A percentile compares a stretch with the other conserved stretches of the same genome.
These are phyloP conservation scores for Fregetta grallaria DNA, from an alignment of 2,113 vertebrate genomes.

Conservation along the genomic window DNA sequence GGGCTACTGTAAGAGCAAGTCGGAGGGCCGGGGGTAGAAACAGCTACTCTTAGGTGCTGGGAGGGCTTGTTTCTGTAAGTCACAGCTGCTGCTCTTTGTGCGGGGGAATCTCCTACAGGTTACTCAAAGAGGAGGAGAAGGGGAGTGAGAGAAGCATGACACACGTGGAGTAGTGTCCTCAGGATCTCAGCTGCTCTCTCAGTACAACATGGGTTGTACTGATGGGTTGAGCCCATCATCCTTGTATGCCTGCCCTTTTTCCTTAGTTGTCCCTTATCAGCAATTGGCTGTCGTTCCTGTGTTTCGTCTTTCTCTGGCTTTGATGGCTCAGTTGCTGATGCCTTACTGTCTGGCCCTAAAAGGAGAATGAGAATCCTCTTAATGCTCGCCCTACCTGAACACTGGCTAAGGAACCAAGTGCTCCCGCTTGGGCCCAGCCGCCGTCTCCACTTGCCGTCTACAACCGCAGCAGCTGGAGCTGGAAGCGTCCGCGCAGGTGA, in stretches of 20 bases:
- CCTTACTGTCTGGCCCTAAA: neutral
- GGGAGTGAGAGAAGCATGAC: neutral
- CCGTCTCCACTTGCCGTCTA: neutral
- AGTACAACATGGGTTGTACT: fast-evolving
- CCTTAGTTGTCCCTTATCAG: neutral
- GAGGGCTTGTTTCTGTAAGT: neutral
- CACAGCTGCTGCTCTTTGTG: neutral
- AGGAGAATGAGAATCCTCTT: neutral
- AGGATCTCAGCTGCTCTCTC: neutral
- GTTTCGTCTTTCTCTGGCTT: neutral
- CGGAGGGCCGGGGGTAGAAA: neutral
- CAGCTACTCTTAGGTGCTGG: neutral
- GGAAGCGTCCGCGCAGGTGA: neutral
- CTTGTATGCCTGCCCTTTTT: neutral
- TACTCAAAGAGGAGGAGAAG: neutral
- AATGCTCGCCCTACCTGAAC: neutral
- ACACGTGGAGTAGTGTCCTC: fast-evolving
- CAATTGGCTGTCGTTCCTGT: neutral
- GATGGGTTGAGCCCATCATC: neutral
- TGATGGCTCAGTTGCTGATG: neutral
- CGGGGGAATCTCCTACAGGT: neutral
- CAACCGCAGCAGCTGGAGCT: neutral
- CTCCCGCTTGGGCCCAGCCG: neutral
- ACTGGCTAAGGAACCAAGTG: neutral
- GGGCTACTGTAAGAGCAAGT: neutral